Base-by-base conservation (phyloP, 2,888 invertebrate genomes). In the Philhelius pedissequus region DNA sequence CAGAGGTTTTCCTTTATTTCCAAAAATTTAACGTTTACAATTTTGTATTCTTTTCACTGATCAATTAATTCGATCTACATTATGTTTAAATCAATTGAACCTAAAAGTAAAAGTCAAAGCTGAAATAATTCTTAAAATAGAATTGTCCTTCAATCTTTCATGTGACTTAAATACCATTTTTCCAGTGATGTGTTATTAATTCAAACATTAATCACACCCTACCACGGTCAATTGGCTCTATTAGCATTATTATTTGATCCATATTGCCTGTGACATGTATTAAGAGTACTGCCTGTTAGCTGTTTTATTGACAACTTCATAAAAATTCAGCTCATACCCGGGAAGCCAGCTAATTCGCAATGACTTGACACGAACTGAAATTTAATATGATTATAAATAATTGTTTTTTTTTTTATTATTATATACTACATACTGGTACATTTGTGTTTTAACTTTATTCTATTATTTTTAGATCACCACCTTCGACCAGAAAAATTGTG, bases 381-480 rank as follows among this genome's bases (percentile, higher is more conserved):
- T 56, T 56, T 9, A 62, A 82, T 78, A 70, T 35, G 1, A 11
- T n/a, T 25, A 18, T 40, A 15, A 35, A 27, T 11, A n/a, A n/a
- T n/a, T 4, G 35, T 35, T 11, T 11, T 11, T 54, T 32, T 32
- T 45, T n/a, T 15, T 62, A n/a, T n/a, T n/a, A n/a, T n/a, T n/a
- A n/a, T n/a, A n/a, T 27, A 71, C 48, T 22, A 20, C 35, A 4
- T 38, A 8, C 1, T 45, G n/a, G n/a, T n/a, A n/a, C n/a, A n/a
- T n/a, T n/a, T n/a, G n/a, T n/a, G n/a, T 18, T 32, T 62, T 9
- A 22, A 11, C 45, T 8, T 32, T 8, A 18, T 54, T 32, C 25
- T 69, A 71, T 32, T 43, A 52, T 20, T 87, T 87, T 1, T 87
- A 92, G 92, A 87, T 91, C 92, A 89, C 92, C 92, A 69, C 91